Evolutionary conservation across 2,113 vertebrate species (phyloP).

Genomic region (Gymnogyps californianus): DNA sequence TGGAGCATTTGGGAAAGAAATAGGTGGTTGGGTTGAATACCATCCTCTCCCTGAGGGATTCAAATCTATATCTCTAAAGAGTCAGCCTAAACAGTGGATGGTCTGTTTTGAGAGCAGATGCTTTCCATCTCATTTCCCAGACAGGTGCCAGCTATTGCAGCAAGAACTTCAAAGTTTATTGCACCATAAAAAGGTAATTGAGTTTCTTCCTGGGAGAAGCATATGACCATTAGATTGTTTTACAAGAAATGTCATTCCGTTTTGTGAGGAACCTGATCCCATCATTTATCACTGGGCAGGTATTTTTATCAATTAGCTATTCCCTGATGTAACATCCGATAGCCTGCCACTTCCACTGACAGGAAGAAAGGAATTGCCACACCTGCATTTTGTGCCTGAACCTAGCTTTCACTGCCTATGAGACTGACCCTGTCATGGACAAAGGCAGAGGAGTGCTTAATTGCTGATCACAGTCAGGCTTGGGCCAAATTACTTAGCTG

Average conservation of each 20-base stretch:
- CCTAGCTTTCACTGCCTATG: background rate
- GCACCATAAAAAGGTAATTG: background rate
- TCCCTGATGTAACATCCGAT: background rate
- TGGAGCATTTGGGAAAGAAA: background rate
- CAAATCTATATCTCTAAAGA: background rate
- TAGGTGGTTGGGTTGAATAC: background rate
- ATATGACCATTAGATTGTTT: background rate
- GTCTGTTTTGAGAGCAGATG: background rate
- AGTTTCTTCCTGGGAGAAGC: background rate
- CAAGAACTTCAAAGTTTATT: slow-evolving; percentile 26
- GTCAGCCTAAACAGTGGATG: background rate
- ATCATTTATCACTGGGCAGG: background rate
- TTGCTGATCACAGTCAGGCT: background rate
- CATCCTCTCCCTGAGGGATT: background rate
- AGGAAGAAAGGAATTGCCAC: background rate
- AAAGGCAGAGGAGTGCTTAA: background rate
- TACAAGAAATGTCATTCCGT: background rate
- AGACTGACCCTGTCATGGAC: background rate
- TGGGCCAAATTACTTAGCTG: background rate
- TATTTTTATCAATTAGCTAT: background rate
- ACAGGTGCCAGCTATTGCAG: background rate
- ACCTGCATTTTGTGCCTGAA: background rate
- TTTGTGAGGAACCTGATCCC: background rate
- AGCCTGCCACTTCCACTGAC: background rate
- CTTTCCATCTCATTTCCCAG: background rate